Evolutionary conservation across 2,113 vertebrate species (phyloP), one percentile per base, ranked within the genome.

Genomic region (Pollachius pollachius): DNA sequence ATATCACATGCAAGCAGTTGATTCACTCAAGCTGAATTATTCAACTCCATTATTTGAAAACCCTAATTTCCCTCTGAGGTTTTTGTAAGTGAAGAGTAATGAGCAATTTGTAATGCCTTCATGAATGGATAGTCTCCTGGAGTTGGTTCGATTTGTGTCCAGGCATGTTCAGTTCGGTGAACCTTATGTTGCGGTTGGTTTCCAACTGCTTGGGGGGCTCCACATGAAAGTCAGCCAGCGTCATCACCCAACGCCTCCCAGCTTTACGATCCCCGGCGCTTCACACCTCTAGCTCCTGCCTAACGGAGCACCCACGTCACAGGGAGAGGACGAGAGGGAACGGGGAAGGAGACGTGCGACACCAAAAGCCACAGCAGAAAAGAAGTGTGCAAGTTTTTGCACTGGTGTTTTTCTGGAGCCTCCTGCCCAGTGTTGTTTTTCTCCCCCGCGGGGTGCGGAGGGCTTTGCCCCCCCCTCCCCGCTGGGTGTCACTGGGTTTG

Each of bases 401-500:
- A 15, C 3, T n/a, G 54, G 23, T 5, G 60, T 67, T 2, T 30
- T 25, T 56, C 18, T 63, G 23, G 15, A 70, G 23, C 1, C 17
- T 34, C 52, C 34, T 68, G 67, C 71, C 69, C 34, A 13, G 56
- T 68, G 58, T 68, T 69, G 67, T 70, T 70, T 64, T 58, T 12
- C 37, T 17, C 19, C 4, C 65, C 21, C 0, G 23, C 41, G 15
- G 61, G 18, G 27, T 52, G 48, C 34, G 9, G 13, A 3, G 15
- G 54, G 62, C 13, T 2, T 7, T 4, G 3, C 15, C 77, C 41
- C 2, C 0, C 15, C 41, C 2, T 0, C 15, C 77, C 41, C 3
- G 34, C 77, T 68, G 76, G 65, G 81, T 27, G 73, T 72, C 72
- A 41, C 59, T 0, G 70, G 60, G 83, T 82, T 87, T 41, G 34